These are phyloP conservation scores for Leptinotarsa texana DNA, from an alignment of 1,140 invertebrate species.

Conservation along the genomic window DNA sequence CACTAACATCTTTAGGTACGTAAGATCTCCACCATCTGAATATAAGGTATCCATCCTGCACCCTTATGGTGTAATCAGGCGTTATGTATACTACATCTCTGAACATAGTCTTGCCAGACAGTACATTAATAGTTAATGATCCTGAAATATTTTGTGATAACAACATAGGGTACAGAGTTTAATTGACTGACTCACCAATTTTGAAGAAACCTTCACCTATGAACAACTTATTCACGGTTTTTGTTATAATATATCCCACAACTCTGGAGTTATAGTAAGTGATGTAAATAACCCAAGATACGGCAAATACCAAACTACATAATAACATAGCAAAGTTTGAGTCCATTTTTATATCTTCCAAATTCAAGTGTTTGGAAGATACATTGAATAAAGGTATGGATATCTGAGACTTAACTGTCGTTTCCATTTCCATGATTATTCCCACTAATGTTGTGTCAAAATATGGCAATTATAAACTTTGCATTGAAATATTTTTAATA, in stretches of 20 bases:
- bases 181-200: slow-evolving; percentile 72
- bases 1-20: slow-evolving; percentile 91
- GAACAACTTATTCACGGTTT: slow-evolving; percentile 86
- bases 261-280: slow-evolving; percentile 94
- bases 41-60: slow-evolving; percentile 97
- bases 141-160: slow-evolving; percentile 62
- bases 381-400: slow-evolving; percentile 17
- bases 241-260: slow-evolving; percentile 86
- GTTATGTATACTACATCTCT: slow-evolving; percentile 93
- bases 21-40: slow-evolving; percentile 97
- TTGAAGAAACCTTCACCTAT: slow-evolving; percentile 84
- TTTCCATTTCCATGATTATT: background rate
- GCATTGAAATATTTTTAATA: too few species aligned
- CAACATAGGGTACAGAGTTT: slow-evolving; percentile 29
- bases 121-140: slow-evolving; percentile 89
- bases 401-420: background rate
- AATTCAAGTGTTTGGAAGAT: slow-evolving; percentile 21
- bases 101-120: slow-evolving; percentile 99
- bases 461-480: too few species aligned
- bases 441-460: background rate
- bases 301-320: slow-evolving; percentile 77
- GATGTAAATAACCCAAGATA: slow-evolving; percentile 91
- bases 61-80: slow-evolving; percentile 88
- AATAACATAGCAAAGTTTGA: slow-evolving; percentile 80
- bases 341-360: slow-evolving; percentile 74